Evolutionary conservation across 2,797 vertebrate species (phyloP).

Genomic region (Cyprinella venusta): DNA sequence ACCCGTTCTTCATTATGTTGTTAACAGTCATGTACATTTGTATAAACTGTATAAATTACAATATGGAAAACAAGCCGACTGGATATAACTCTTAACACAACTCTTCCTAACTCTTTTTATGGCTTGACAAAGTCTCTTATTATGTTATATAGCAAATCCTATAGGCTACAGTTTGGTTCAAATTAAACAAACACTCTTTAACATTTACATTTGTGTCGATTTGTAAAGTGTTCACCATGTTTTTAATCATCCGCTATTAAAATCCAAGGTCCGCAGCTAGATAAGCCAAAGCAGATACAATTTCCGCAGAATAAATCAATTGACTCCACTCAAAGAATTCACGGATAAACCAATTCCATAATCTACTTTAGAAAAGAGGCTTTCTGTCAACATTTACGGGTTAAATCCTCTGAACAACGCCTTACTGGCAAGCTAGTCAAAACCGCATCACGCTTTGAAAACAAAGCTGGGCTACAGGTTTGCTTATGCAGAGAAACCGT

Average conservation of each 20-base stretch:
- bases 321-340: constrained; percentile 72
- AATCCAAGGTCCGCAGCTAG: constrained; percentile 61
- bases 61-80: constrained; percentile 14
- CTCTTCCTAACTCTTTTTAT: neutral
- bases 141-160: neutral
- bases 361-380: constrained; percentile 78
- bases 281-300: constrained; percentile 70
- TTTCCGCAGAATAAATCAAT: constrained; percentile 79
- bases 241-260: constrained; percentile 14
- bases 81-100: neutral
- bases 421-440: constrained; percentile 53
- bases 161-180: neutral
- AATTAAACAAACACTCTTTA: neutral
- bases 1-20: constrained; percentile 5
- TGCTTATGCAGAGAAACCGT: constrained; percentile 29
- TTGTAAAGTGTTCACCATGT: neutral
- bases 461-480: constrained; percentile 37
- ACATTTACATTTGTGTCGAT: neutral
- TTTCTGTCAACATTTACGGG: constrained; percentile 74
- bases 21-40: neutral
- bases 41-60: constrained; percentile 16
- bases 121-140: neutral
- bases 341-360: constrained; percentile 75
- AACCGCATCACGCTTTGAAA: constrained; percentile 11
- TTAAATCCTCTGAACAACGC: constrained; percentile 74